phyloP scores from a whole-genome alignment of 2,797 vertebrate species.

The Pristis pectinata region DNA sequence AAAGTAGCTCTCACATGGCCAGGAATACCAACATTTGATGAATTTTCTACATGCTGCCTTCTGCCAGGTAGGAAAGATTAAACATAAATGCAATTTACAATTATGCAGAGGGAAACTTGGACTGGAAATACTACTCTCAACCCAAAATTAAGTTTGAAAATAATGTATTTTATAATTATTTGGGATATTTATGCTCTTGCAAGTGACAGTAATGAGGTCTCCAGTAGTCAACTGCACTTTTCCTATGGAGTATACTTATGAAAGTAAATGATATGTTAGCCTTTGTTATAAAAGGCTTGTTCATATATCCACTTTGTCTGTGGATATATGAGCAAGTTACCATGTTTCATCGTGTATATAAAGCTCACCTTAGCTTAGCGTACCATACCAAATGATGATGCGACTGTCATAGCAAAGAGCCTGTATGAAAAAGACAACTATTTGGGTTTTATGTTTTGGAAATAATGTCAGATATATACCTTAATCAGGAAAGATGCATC shows the following conservation, averaged over 20 bases:
- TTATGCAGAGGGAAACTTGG: neutral
- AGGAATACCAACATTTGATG: neutral
- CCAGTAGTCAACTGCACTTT: neutral
- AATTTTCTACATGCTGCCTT: neutral
- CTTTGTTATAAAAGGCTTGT: no score
- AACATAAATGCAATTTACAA: neutral
- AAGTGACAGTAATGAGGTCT: neutral
- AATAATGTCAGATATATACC: neutral
- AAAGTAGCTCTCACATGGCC: neutral
- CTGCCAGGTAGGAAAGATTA: neutral
- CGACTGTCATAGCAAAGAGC: neutral
- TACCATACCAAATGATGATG: neutral
- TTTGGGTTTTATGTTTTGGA: neutral
- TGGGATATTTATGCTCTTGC: neutral
- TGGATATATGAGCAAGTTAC: neutral
- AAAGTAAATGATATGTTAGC: no score
- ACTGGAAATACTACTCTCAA: neutral
- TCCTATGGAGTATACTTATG: neutral
- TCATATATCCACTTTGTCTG: neutral
- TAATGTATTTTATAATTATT: neutral
- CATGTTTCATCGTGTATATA: neutral
- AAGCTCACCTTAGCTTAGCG: neutral
- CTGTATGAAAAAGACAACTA: neutral
- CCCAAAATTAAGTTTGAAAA: neutral
- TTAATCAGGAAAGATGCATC: neutral